phyloP scores from a whole-genome alignment of 2,797 vertebrate genomes.

The Chrosomus eos region DNA sequence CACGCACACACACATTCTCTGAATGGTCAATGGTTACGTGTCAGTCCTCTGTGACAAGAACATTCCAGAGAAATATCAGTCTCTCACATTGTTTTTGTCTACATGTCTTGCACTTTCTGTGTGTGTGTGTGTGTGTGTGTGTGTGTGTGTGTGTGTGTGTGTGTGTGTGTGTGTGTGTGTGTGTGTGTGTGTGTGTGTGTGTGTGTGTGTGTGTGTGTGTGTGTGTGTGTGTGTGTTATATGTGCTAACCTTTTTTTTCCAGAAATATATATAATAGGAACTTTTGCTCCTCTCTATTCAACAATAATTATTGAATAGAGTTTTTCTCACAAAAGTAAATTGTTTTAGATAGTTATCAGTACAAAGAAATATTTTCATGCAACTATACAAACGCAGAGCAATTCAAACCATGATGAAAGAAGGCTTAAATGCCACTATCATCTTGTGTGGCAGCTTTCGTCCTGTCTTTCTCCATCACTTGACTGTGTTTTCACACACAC shows the following conservation, averaged over 20 bases:
- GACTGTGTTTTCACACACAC: constrained; percentile 50
- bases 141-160: constrained; percentile 48
- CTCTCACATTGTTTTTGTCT: constrained; percentile 47
- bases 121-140: constrained; percentile 45
- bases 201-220: constrained; percentile 21
- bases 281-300: neutral
- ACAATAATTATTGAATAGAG: neutral
- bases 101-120: neutral
- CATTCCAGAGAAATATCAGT: constrained; percentile 74
- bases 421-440: constrained; percentile 65
- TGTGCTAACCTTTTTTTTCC: neutral
- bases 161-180: constrained; percentile 46
- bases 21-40: constrained; percentile 68
- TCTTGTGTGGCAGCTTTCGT: constrained; percentile 67
- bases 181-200: constrained; percentile 54
- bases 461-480: constrained; percentile 60
- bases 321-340: neutral
- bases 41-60: constrained; percentile 73
- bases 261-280: neutral
- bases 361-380: neutral
- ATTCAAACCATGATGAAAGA: constrained; percentile 60
- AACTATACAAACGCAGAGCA: constrained; percentile 43
- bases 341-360: neutral
- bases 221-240: constrained; percentile 48
- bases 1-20: constrained; percentile 38